Percentiles rank a stretch among this genome's conserved stretches.
phyloP scores from a whole-genome alignment of 2,888 invertebrate species.

The Synergus gifuensis region DNA sequence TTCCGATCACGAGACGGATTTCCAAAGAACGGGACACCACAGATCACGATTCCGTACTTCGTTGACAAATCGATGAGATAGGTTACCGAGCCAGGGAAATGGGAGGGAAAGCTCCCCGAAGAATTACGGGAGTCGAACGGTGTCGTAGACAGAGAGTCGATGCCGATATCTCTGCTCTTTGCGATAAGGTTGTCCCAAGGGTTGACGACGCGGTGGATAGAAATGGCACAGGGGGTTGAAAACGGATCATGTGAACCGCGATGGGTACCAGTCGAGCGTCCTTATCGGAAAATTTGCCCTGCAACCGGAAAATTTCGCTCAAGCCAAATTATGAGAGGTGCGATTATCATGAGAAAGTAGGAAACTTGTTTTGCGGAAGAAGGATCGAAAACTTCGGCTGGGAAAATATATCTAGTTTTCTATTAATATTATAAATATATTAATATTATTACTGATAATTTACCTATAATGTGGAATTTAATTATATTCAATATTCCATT shows the following conservation, averaged over 20 bases:
- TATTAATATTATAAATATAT: too few relatives aligned
- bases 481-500: neutral
- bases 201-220: constrained; percentile 12
- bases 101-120: constrained; percentile 63
- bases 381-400: neutral
- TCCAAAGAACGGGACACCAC: constrained; percentile 12
- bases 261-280: constrained; percentile 10
- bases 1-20: neutral
- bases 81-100: constrained; percentile 64
- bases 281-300: constrained; percentile 27
- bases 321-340: constrained; percentile 29
- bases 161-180: constrained; percentile 62
- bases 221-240: constrained; percentile 18
- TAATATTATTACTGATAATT: too few relatives aligned
- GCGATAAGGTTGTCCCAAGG: constrained; percentile 64
- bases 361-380: neutral
- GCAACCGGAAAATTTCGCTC: constrained; percentile 30
- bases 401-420: neutral
- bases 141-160: constrained; percentile 67
- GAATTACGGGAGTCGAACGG: constrained; percentile 69
- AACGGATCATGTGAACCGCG: neutral
- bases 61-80: constrained; percentile 70
- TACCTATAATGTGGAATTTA: neutral
- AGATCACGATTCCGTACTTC: constrained; percentile 41
- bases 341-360: constrained; percentile 29